A percentile compares a stretch with the other conserved stretches of the same genome.
Conservation (phyloP, 2,797 vertebrate species). For the Chiloscyllium punctatum region DNA sequence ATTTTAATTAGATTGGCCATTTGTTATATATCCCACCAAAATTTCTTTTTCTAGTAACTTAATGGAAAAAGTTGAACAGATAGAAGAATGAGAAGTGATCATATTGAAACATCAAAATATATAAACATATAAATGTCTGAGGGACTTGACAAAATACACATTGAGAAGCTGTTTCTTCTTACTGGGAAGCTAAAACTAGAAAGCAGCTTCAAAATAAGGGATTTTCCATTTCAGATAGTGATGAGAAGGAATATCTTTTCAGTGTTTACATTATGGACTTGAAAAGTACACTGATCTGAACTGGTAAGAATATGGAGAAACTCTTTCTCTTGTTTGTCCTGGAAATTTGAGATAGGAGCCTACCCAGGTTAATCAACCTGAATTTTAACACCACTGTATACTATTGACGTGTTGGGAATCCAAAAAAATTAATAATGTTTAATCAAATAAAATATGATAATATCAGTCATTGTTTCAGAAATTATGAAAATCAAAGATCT, state of each 20-base stretch:
- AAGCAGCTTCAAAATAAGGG: too few relatives aligned
- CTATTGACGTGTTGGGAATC: background rate
- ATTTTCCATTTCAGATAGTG: too few relatives aligned
- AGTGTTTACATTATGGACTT: background rate
- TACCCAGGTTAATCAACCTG: background rate
- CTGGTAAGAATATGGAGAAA: background rate
- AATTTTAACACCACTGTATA: background rate
- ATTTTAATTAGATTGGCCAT: background rate
- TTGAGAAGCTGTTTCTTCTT: too few relatives aligned
- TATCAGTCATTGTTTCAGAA: too few relatives aligned
- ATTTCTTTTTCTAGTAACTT: background rate
- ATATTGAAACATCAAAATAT: too few relatives aligned
- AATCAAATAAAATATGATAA: background rate
- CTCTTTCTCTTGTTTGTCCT: background rate
- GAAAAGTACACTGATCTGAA: background rate
- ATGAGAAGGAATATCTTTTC: background rate
- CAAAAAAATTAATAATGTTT: background rate
- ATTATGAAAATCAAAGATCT: background rate
- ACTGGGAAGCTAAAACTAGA: too few relatives aligned
- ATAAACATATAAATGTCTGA: too few relatives aligned
- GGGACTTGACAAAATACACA: too few relatives aligned
- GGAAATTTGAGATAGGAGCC: background rate
- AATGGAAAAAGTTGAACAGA: background rate
- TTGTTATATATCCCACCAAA: background rate
- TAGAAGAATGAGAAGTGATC: too few relatives aligned